phyloP scores from a whole-genome alignment of 2,113 vertebrate genomes.

The Aptenodytes patagonicus region DNA sequence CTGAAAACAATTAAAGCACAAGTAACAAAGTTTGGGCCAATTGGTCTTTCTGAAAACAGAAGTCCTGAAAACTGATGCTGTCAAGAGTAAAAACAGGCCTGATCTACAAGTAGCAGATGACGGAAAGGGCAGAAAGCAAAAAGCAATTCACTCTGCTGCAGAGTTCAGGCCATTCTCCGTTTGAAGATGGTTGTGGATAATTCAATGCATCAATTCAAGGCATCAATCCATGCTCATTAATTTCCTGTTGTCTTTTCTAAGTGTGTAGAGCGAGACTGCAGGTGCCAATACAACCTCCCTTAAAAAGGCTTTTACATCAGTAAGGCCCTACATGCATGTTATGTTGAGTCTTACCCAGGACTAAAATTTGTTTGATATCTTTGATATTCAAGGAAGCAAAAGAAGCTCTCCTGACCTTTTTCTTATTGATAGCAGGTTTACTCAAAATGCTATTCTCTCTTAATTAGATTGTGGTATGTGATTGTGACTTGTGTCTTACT shows the following conservation, averaged over 20 bases:
- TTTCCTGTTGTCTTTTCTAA: neutral
- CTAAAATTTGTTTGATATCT: neutral
- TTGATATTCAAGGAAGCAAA: neutral
- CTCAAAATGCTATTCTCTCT: neutral
- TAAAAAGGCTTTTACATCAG: neutral
- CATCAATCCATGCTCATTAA: neutral
- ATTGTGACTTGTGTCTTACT: neutral
- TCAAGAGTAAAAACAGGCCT: neutral
- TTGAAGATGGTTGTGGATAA: neutral
- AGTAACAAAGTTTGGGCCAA: neutral
- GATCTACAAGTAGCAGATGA: neutral
- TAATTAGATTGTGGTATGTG: neutral
- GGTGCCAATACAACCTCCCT: neutral
- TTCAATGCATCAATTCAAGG: neutral
- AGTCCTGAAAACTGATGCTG: neutral
- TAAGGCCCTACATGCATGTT: neutral
- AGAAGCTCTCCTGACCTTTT: neutral
- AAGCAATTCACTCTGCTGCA: neutral
- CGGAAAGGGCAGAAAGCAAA: neutral
- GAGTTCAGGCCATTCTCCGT: neutral
- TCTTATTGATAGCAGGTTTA: neutral
- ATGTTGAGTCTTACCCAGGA: neutral
- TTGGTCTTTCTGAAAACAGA: neutral
- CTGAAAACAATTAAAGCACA: neutral
- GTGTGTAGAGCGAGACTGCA: neutral